Base-by-base conservation (phyloP, 1,140 invertebrate species). In the Pseudomyrmex cubaensis region DNA sequence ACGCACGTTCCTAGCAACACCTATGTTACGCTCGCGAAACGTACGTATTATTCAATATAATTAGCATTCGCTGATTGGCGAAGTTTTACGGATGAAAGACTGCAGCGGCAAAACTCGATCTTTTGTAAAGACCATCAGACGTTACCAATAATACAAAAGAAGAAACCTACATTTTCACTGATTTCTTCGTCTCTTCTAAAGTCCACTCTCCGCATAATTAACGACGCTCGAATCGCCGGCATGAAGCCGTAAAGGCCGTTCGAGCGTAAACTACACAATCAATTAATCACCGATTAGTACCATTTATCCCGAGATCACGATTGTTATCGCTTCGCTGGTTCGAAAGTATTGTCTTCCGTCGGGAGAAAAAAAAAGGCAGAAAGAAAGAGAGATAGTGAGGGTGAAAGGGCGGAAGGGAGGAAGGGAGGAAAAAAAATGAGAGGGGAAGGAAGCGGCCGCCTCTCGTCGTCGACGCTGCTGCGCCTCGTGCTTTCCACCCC, bases 401-500 rank as follows among this genome's bases (percentile, higher is more conserved):
- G 46, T 62, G 54, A 62, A 50, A 15, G 17, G 54, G 35, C 52
- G 82, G 25, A 9, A 48, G 15, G 44, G 17, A 73, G 46, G 7
- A 20, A 56, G 20, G 7, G 10, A 35, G 10, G 13, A 4, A 25
- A 46, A 78, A 78, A 80, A 80, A 78, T 63, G 59, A 69, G 75
- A 82, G 76, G 52, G 63, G 72, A 66, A 66, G 76, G 80, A 88
- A 83, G 77, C 74, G 80, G 75, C 69, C 69, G 85, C 82, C 77
- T 86, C 88, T 35, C 35, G 85, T 90, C 85, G 70, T 89, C 82
- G 85, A 59, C 84, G 85, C 74, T 84, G 83, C 62, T 67, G 70
- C 85, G 76, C 86, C 89, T 84, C 82, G 89, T 87, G 85, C 86
- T 87, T 87, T 84, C 85, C 85, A 87, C 85, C 86, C 86, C 87